Base-by-base conservation (phyloP, 2,113 vertebrate species). In the Micromys minutus region DNA sequence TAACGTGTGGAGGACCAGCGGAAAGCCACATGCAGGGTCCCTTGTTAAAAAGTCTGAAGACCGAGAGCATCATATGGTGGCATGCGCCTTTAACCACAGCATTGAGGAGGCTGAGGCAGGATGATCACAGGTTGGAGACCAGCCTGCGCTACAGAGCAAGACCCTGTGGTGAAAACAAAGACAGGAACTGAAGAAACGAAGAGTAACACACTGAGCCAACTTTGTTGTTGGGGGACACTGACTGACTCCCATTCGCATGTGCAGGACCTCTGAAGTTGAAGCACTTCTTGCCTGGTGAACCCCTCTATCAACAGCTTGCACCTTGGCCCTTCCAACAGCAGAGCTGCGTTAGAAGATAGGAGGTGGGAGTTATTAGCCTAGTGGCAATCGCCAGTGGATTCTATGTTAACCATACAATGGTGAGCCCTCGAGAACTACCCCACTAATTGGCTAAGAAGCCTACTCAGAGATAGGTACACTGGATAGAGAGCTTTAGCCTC, bases 371-470 rank as follows among this genome's bases (percentile, higher is more conserved):
- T 76, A 92, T 71, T 91, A 67, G 59, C n/a, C 34, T 5, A 42
- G 29, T 21, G 71, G 77, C 39, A 59, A 94, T 29, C 39, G 57
- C 26, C 57, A 90, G 45, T 7, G 10, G 57, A 80, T 3, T 42
- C 0, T 24, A 45, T 31, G 67, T 36, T 90, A 50, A 19, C 16
- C 24, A 74, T 21, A 55, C 89, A 72, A 67, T 21, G 57, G 42
- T 21, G 59, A 63, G 39, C n/a, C 3, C 34, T 61, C 42, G 59
- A 65, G 34, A 71, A 36, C 77, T 52, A 59, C 39, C 94, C n/a
- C 52, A 74, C 91, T 92, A 65, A 63, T 65, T 90, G 47, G n/a
- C 72, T 92, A 92, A 92, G 74, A 95, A n/a, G 52, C 50, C 77
- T 84, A 72, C 26, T n/a, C 52, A 39, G 52, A 72, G 65, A 55